Evolutionary conservation across 2,797 vertebrate genomes (phyloP).

Genomic region (Pseudomugil tenellus): DNA sequence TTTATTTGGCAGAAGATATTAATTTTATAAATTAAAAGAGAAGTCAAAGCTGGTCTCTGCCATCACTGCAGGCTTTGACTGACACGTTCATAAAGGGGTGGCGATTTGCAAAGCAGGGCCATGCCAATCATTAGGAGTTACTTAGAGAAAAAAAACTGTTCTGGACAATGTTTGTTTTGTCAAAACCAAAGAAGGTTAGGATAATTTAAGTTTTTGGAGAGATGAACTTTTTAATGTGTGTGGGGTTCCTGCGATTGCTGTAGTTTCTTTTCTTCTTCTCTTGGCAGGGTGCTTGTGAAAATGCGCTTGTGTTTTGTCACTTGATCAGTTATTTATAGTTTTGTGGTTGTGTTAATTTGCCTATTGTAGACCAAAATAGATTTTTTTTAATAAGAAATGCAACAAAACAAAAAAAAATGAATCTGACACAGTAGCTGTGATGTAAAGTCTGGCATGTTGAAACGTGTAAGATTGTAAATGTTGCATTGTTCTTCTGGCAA

Average conservation of each 20-base stretch:
- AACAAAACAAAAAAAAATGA: conserved; percentile 72
- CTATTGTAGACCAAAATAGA: conserved; percentile 80
- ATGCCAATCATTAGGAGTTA: conserved; percentile 56
- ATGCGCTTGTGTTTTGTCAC: conserved; percentile 66
- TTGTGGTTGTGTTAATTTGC: conserved; percentile 74
- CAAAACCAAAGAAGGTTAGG: conserved; percentile 83
- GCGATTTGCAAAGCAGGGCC: conserved; percentile 56
- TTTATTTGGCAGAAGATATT: conserved; percentile 29
- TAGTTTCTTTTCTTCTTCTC: conserved; percentile 45
- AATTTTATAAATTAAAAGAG: conserved; percentile 7
- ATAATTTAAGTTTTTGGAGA: conserved; percentile 68
- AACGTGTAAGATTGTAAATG: conserved; percentile 68
- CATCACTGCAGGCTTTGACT: conserved; percentile 28
- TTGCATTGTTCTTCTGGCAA: conserved; percentile 68
- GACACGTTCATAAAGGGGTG: conserved; percentile 39
- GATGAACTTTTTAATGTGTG: conserved; percentile 58
- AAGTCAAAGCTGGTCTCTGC: conserved; percentile 37
- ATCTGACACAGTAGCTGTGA: conserved; percentile 70
- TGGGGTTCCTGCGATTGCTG: conserved; percentile 54
- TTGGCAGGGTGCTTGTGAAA: conserved; percentile 70
- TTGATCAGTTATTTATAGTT: conserved; percentile 70
- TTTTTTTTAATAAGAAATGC: conserved; percentile 60
- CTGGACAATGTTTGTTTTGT: conserved; percentile 71
- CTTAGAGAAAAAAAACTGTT: conserved; percentile 44
- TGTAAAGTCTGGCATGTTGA: conserved; percentile 68